Evolutionary conservation across 2,797 vertebrate species (phyloP), one percentile per base, ranked within the genome.

Genomic region (Leucoraja ocellata): DNA sequence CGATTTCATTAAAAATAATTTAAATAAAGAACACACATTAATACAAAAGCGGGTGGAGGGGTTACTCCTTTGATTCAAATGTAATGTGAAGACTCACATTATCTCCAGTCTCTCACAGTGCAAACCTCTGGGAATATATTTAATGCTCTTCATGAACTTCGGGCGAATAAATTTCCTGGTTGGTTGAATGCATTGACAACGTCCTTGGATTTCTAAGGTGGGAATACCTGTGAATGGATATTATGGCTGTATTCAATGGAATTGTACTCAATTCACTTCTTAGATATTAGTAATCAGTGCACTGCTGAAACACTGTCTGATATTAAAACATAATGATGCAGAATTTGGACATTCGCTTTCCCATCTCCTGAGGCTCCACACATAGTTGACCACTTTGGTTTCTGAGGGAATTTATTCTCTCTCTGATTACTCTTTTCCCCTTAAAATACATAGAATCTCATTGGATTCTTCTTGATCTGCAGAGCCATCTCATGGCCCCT

Each of bases 121-220:
- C 14, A 36, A 14, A 74, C 90, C 32, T 58, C 11, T 92, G 21
- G 65, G 90, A 92, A 92, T 92, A 54, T 92, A 92, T n/a, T 54
- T 73, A 5, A 92, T 7, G n/a, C 71, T 76, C 36, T 3, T 1
- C 36, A 92, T 74, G 6, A 14, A 28, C 5, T 54, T 73, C 21
- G 46, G 90, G 11, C 54, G 25, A 54, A 92, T 16, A 92, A 10
- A 23, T 23, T 13, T 76, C 18, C 36, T 7, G 6, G 90, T 92
- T 28, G 71, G 14, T 39, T 10, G 10, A 46, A 76, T 54, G 46
- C 90, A 92, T 25, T 25, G 32, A 74, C 90, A 92, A 23, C 65
- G 90, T 46, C 68, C 90, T 23, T 54, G 6, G 36, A 54, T 74
- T 76, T 36, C 71, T 16, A 32, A 23, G 39, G 58, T 74, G 5